Evolutionary conservation across 2,797 vertebrate species (phyloP).

Genomic region (Notolabrus celidotus): DNA sequence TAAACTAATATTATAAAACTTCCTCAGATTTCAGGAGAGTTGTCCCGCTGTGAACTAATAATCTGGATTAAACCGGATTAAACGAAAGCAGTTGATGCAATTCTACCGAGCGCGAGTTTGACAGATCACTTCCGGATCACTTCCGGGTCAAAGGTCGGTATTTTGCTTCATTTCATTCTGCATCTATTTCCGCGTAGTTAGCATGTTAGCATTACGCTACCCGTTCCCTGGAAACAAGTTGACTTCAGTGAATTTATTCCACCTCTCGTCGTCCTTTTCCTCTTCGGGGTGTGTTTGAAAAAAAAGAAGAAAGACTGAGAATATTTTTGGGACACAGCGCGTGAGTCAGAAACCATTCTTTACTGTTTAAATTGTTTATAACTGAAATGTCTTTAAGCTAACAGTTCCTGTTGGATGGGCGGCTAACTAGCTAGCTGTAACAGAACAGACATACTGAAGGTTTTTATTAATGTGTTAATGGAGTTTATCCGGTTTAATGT

Average conservation of each 20-base stretch:
- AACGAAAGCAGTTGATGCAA: no score
- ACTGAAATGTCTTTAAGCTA: slow-evolving; percentile 1
- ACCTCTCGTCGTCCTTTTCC: neutral
- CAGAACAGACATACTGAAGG: neutral
- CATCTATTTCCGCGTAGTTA: slow-evolving; percentile 58
- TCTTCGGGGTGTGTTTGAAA: neutral
- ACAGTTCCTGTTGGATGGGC: slow-evolving; percentile 11
- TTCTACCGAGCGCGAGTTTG: no score
- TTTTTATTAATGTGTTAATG: neutral
- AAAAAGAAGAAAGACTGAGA: neutral
- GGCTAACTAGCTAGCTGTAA: slow-evolving; percentile 29
- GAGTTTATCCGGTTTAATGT: neutral
- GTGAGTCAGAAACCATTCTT: slow-evolving; percentile 37
- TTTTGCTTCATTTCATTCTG: slow-evolving; percentile 19
- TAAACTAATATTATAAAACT: no score
- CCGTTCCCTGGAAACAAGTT: slow-evolving; percentile 29
- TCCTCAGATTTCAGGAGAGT: no score
- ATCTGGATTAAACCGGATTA: no score
- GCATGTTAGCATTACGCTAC: slow-evolving; percentile 49
- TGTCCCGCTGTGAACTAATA: no score
- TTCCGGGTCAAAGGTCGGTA: slow-evolving; percentile 61
- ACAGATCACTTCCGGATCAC: no score
- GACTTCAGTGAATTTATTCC: neutral
- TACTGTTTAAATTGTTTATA: slow-evolving; percentile 1
- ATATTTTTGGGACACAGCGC: slow-evolving; percentile 39